Evolutionary conservation across 2,113 vertebrate species (phyloP), one percentile per base, ranked within the genome.

Genomic region (Anoura caudifer): DNA sequence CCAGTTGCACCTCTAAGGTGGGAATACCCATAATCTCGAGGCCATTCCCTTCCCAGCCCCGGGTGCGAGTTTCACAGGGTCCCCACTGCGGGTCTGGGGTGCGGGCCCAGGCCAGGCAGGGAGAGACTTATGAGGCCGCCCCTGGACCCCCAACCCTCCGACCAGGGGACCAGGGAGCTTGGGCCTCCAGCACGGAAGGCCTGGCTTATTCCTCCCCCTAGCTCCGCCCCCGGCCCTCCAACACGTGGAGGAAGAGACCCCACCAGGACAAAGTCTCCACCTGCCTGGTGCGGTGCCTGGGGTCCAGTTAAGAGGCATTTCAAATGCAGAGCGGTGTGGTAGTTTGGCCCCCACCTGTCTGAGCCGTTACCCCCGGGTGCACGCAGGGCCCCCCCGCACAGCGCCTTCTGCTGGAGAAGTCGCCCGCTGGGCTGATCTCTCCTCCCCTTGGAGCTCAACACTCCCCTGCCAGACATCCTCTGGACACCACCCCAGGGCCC

Each of bases 1-100:
- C 7, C 41, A 0, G 20, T 13, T 7, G 43, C 8, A 12, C 1
- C 28, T 11, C 17, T 2, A 2, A 2, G 54, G 14, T 2, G 76
- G 56, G 50, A 56, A 22, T 6, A 1, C 20, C 1, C 0, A 1
- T 4, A 11, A 2, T 0, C 8, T 0, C 11, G 13, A 17, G n/a
- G 20, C 0, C 2, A 12, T 12, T 41, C 24, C n/a, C 24, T 14
- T n/a, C 41, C 14, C 47, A 16, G 4, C 11, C 28, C 16, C 47
- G 36, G 20, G 5, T 0, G 8, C 17, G 2, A 31, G 26, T 0
- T 17, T 31, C 7, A 28, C 16, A 38, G 52, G 47, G 6, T 45
- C 59, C 26, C 41, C 28, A 3, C 36, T 38, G 12, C 4, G 6
- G 16, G 12, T 38, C 61, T 72, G 47, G 22, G 63, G 5, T 12